phyloP scores from a whole-genome alignment of 2,797 vertebrate genomes.

The Platyrinchus mystaceus region DNA sequence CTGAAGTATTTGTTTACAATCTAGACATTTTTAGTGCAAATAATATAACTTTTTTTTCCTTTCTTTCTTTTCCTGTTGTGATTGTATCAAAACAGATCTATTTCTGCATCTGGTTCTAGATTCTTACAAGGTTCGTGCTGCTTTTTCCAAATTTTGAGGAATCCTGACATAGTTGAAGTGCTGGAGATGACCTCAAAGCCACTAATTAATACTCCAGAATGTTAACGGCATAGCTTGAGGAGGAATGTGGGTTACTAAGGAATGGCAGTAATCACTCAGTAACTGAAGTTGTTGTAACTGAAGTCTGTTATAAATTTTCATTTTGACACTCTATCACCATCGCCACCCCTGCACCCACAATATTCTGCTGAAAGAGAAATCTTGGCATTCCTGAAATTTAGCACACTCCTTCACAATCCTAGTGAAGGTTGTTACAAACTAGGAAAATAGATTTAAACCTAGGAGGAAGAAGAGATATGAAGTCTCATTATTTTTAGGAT shows the following conservation, averaged over 20 bases:
- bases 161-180: conserved; percentile 34
- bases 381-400: background rate
- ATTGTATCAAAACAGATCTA: background rate
- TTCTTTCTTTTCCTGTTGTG: background rate
- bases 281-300: background rate
- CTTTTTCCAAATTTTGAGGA: conserved; percentile 9
- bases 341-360: background rate
- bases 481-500: background rate
- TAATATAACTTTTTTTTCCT: background rate
- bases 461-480: background rate
- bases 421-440: background rate
- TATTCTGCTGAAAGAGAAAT: background rate
- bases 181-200: conserved; percentile 17
- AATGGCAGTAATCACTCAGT: background rate
- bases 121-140: background rate
- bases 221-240: background rate
- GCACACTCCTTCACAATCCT: rapidly evolving
- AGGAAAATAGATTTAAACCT: background rate
- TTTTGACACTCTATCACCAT: background rate
- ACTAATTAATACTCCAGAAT: conserved; percentile 49
- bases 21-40: background rate
- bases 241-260: background rate
- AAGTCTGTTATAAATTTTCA: background rate
- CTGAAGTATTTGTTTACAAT: background rate
- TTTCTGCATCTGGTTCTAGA: background rate